Evolutionary conservation across 2,888 invertebrate species (phyloP), one percentile per base, ranked within the genome.

Genomic region (Caenorhabditis virilis): DNA sequence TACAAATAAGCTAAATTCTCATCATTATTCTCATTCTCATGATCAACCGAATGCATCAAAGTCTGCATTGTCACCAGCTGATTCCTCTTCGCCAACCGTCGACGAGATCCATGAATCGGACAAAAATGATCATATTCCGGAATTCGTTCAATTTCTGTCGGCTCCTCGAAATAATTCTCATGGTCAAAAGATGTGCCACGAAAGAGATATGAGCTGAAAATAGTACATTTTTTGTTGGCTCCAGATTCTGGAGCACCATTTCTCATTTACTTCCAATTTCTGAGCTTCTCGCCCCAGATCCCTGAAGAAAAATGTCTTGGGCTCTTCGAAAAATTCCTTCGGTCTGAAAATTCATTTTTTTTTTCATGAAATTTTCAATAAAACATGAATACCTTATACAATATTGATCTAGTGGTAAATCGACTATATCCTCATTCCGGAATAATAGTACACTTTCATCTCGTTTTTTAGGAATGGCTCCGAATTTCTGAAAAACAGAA

Each of bases 71-170:
- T 71, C 9, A 73, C 58, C 22, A 73, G 54, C 36, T 66, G 62
- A 43, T 67, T 51, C 20, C 60, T 39, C 33, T 65, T 36, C 7
- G 58, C 57, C 4, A 79, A 16, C 23, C 76, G 48, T 16, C 80
- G 51, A 16, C 77, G 51, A 20, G 76, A 77, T 20, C 82, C 82
- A 46, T 82, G 82, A 30, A 82, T 71, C 18, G 81, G 82, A 54
- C 81, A 82, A 51, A 72, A 81, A 16, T 77, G 80, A 64, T 82
- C 82, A 58, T 82, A 81, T 49, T 77, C 76, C 18, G 76, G 71
- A 4, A 76, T 48, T 18, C 77, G 55, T 26, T 68, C 71, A 15
- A 57, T 26, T 43, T 63, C 63, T 1, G 63, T 63, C 18, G 63
- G 53, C 23, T 56, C 26, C n/a, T 57, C 57, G 15, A 58, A 63